phyloP scores from a whole-genome alignment of 1,140 invertebrate species.

The Pygmarrhopalites habei region DNA sequence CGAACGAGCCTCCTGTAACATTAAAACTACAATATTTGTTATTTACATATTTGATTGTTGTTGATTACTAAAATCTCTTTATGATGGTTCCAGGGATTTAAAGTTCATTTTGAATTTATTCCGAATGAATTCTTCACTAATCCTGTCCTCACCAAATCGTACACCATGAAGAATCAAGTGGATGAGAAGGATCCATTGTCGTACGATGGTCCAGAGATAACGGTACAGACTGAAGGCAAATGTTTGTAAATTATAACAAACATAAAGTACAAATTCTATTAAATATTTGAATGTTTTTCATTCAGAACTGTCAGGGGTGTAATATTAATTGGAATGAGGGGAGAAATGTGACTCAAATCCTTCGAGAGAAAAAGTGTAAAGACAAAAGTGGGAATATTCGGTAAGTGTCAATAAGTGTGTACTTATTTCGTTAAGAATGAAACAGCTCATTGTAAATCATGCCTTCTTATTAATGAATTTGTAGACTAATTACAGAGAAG shows the following conservation, averaged over 20 bases:
- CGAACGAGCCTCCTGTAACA: constrained; percentile 54
- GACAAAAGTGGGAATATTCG: constrained; percentile 81
- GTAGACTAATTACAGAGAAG: constrained; percentile 85
- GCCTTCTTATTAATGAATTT: too few species aligned
- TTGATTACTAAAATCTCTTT: neutral
- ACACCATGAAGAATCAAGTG: constrained; percentile 83
- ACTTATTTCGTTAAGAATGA: too few species aligned
- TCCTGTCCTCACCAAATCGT: constrained; percentile 84
- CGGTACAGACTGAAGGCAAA: too few species aligned
- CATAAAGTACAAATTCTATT: too few species aligned
- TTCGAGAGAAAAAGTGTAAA: constrained; percentile 93
- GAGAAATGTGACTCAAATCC: constrained; percentile 93
- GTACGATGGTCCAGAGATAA: constrained; percentile 95
- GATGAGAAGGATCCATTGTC: constrained; percentile 85
- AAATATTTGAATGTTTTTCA: too few species aligned
- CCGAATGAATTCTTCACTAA: constrained; percentile 96
- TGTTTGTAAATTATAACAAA: too few species aligned
- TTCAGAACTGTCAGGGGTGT: neutral
- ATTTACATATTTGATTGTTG: constrained; percentile 26
- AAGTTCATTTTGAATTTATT: constrained; percentile 85
- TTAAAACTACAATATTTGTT: too few species aligned
- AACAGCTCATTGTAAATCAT: too few species aligned
- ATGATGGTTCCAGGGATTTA: constrained; percentile 60
- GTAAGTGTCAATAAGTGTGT: too few species aligned
- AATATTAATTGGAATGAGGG: constrained; percentile 89